These are phyloP conservation scores for Telmatherina bonti DNA, from an alignment of 2,797 vertebrate species.

Conservation along the genomic window DNA sequence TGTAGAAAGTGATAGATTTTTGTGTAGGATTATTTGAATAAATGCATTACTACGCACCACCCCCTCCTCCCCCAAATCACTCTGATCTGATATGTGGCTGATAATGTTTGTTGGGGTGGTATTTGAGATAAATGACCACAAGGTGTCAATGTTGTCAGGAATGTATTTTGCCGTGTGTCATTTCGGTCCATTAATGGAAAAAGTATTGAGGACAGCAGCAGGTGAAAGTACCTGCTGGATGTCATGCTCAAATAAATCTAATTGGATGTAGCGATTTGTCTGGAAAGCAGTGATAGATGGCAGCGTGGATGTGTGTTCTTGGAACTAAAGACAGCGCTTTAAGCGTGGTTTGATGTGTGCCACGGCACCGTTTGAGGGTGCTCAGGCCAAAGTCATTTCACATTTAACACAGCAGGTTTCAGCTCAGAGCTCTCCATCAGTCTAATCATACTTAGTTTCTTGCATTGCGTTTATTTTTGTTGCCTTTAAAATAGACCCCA, in stretches of 20 bases:
- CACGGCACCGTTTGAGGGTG: neutral
- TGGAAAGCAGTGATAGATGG: constrained; percentile 49
- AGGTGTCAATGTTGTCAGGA: constrained; percentile 75
- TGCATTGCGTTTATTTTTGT: neutral
- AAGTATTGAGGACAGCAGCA: constrained; percentile 25
- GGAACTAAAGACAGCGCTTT: constrained; percentile 10
- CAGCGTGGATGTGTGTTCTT: constrained; percentile 40
- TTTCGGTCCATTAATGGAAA: constrained; percentile 45
- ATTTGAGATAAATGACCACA: constrained; percentile 61
- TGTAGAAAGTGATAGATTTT: neutral
- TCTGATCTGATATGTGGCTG: constrained; percentile 35
- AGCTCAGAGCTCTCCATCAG: neutral
- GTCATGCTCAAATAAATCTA: constrained; percentile 61
- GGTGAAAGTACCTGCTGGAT: constrained; percentile 51
- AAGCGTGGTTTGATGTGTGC: neutral
- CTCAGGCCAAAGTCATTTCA: constrained; percentile 10
- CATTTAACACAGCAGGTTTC: constrained; percentile 8
- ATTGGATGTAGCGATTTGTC: constrained; percentile 53
- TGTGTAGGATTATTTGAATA: constrained; percentile 40
- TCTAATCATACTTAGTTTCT: constrained; percentile 8
- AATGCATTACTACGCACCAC: constrained; percentile 15
- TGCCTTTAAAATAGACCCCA: neutral
- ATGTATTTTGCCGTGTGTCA: constrained; percentile 25
- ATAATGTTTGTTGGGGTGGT: constrained; percentile 38
- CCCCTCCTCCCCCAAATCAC: neutral